These are phyloP conservation scores for Agrochola lota DNA, from an alignment of 2,888 invertebrate genomes.

Conservation along the genomic window DNA sequence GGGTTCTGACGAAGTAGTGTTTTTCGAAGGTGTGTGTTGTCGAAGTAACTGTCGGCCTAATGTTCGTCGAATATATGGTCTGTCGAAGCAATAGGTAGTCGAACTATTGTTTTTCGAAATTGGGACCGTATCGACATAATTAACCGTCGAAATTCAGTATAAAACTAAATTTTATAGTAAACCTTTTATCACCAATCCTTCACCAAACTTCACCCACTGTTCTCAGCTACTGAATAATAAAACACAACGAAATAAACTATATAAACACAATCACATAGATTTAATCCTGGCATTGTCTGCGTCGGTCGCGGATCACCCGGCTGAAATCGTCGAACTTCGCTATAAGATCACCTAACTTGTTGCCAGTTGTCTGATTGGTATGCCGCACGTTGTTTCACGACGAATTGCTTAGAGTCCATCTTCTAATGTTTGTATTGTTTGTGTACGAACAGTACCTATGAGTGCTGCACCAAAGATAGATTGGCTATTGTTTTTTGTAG, in stretches of 20 bases:
- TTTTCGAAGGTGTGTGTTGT: too few species aligned
- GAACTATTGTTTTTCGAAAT: too few species aligned
- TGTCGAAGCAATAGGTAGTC: too few species aligned
- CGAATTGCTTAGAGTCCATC: background rate
- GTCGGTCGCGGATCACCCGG: constrained; percentile 5
- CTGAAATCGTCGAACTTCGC: constrained; percentile 24
- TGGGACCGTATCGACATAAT: too few species aligned
- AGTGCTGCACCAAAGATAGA: background rate
- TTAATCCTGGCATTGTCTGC: constrained; percentile 9
- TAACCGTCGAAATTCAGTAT: too few species aligned
- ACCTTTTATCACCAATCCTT: background rate
- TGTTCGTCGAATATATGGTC: too few species aligned
- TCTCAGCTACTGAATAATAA: constrained; percentile 4
- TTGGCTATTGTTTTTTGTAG: background rate
- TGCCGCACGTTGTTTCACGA: constrained; percentile 1
- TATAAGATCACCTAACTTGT: constrained; percentile 35
- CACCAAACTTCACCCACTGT: background rate
- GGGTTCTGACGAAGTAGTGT: too few species aligned
- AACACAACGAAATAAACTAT: background rate
- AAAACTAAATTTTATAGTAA: background rate
- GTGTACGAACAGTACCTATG: background rate
- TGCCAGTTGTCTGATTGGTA: constrained; percentile 27
- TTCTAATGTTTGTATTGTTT: constrained; percentile 22
- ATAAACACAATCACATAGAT: constrained; percentile 23
- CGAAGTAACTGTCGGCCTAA: too few species aligned